A percentile compares a stretch with the other conserved stretches of the same genome.
phyloP scores from a whole-genome alignment of 30 jellyfish, hydroid and myxozoan genomes.

The Morbakka virulenta region DNA sequence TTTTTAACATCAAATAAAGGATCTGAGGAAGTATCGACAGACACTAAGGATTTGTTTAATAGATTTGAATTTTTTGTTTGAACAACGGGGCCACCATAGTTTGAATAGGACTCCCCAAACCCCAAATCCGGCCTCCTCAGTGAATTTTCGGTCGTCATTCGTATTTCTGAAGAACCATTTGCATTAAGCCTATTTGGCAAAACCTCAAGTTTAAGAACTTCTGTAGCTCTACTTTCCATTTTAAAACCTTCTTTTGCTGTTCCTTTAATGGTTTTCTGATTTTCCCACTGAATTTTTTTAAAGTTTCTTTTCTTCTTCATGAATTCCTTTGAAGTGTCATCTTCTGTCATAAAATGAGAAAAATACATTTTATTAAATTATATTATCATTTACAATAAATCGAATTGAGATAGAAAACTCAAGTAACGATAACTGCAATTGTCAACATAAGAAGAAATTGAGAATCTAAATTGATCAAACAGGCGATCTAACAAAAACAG shows the following conservation, averaged over 20 bases:
- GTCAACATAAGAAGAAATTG: too few relatives aligned
- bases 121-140: conserved; percentile 14
- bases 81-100: background rate
- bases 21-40: too few relatives aligned
- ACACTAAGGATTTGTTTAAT: background rate
- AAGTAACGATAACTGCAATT: too few relatives aligned
- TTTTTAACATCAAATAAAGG: too few relatives aligned
- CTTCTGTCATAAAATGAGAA: too few relatives aligned
- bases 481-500: too few relatives aligned
- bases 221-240: background rate
- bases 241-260: background rate
- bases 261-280: background rate
- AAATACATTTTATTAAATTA: too few relatives aligned
- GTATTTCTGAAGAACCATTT: background rate
- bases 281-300: background rate
- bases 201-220: background rate
- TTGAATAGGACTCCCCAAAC: background rate
- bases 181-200: background rate
- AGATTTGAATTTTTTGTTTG: background rate
- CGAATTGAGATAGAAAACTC: too few relatives aligned
- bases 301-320: background rate
- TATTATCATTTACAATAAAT: too few relatives aligned
- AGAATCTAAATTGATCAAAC: too few relatives aligned
- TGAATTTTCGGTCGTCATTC: background rate
- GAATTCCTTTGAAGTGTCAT: too few relatives aligned